Base-by-base conservation (phyloP, 2,888 invertebrate species). In the Cephus pulcher region DNA sequence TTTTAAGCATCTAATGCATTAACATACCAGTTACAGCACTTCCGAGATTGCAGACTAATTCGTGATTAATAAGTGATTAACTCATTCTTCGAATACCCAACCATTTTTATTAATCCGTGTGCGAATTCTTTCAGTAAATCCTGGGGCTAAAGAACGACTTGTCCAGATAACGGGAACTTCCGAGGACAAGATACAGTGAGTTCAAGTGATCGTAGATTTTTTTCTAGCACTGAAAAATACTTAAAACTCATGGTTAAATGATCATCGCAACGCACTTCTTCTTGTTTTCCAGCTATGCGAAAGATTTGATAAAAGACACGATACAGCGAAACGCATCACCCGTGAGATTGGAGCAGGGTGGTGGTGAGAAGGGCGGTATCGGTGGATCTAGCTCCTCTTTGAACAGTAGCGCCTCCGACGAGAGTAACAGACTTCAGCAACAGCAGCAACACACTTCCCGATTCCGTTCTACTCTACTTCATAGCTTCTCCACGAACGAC, bases 161-260 rank as follows among this genome's bases (percentile, higher is more conserved):
- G 97, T 98, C 88, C 98, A 98, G 93, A 98, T 98, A 87, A 98
- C 98, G 82, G 98, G 98, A 81, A 97, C 97, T 37, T 96, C 95
- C 87, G 97, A 98, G 93, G 98, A 98, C 90, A 97, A 97, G 92
- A 98, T 98, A 82, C 96, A 95, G 97, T 98, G 92, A 94, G 95
- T 93, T 78, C 15, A 12, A 15, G 40, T 6, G 12, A 4, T 15
- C 15, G 4, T 1, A 15, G 4, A n/a, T 30, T 56, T 15, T 37
- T 34, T 71, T 9, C 33, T 23, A 40, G 71, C 30, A 9, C 74
- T 11, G 15, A 35, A 74, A 78, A 74, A 34, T 35, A 35, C n/a
- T 4, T 23, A 74, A 34, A 34, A 74, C 4, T n/a, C 9, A n/a
- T 34, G 34, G 1, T 40, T 15, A 4, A 40, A 15, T 15, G 4